Evolutionary conservation across 2,888 invertebrate genomes (phyloP).

Genomic region (Actias luna): DNA sequence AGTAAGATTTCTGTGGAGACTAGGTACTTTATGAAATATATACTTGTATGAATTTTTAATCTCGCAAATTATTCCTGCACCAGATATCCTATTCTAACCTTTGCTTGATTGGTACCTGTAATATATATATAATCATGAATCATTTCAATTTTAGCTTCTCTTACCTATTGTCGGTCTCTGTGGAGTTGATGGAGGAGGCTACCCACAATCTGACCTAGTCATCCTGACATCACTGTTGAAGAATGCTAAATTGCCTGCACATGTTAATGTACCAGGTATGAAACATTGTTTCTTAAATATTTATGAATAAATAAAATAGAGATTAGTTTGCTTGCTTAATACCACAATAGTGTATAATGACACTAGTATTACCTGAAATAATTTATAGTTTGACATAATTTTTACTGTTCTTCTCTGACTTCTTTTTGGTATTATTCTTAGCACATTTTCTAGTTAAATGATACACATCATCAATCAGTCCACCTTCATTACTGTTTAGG

Average conservation of each 20-base stretch:
- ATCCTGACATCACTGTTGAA: conserved; percentile 90
- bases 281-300: conserved; percentile 9
- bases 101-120: neutral
- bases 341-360: neutral
- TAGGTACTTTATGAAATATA: no score
- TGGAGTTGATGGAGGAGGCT: conserved; percentile 84
- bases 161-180: conserved; percentile 87
- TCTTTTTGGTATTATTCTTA: no score
- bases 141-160: conserved; percentile 76
- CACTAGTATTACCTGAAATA: no score
- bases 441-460: no score
- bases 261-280: conserved; percentile 67
- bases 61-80: no score
- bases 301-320: neutral
- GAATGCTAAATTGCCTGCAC: conserved; percentile 85
- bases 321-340: neutral
- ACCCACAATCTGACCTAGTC: conserved; percentile 88
- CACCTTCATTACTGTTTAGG: no score
- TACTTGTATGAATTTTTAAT: no score
- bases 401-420: no score
- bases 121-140: neutral
- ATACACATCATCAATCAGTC: no score
- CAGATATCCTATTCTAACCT: neutral
- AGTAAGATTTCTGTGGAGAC: no score
- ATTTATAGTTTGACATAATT: no score